Evolutionary conservation across 2,113 vertebrate genomes (phyloP), one percentile per base, ranked within the genome.

Genomic region (Laticauda colubrina): DNA sequence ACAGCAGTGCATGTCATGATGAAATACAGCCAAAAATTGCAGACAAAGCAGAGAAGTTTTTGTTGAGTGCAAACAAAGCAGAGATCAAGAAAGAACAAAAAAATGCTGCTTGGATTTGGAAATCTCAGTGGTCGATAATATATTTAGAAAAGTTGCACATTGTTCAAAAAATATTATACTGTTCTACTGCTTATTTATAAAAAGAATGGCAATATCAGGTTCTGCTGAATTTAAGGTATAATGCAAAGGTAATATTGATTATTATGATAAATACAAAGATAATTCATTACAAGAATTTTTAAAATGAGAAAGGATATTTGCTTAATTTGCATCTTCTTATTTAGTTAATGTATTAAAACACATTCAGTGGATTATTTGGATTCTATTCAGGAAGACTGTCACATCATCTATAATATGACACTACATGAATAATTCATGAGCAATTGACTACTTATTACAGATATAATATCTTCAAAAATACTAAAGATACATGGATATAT

Each of bases 1-100:
- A 98, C 98, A 98, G 98, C 98, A 98, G 98, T 98, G 98, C 98
- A 97, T 98, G 98, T 98, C 98, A 98, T 96, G 95, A 59, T 97
- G 98, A 98, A 98, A 97, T 95, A 91, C 98, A 97, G 98, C 98
- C 98, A 98, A 98, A 97, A 97, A 95, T 96, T 53, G 94, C 98
- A 98, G 97, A 98, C 98, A 98, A 98, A 98, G 98, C 98, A 97
- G 94, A 96, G 96, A 98, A 98, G 98, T 98, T 98, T 98, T 98
- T 98, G 97, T 97, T 98, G 98, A 97, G 97, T 97, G 97, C 97
- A 94, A 56, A 61, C 85, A 93, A 91, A 39, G 55, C 14, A 88
- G 26, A 51, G 29, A 55, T n/a, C 18, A 94, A 95, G 93, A 94
- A 93, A 81, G 93, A 91, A 95, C 93, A 69, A 95, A 95, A 95